phyloP scores from a whole-genome alignment of 2,888 invertebrate species.

The Agrochola lota region DNA sequence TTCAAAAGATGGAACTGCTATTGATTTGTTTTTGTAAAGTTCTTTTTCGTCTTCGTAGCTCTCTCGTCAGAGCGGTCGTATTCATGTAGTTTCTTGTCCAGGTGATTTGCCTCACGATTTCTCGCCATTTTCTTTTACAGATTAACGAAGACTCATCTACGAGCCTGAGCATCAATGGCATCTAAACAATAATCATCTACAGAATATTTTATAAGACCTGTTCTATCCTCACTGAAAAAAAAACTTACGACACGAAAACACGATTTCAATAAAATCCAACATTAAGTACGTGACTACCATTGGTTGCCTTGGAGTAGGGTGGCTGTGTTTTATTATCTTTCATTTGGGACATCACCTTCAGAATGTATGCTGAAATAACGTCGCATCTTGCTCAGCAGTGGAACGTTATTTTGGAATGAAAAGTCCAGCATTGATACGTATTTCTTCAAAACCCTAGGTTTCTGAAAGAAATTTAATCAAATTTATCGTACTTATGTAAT shows the following conservation, averaged over 20 bases:
- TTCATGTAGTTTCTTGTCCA: too few relatives aligned
- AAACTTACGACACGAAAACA: conserved; percentile 18
- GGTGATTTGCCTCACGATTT: too few relatives aligned
- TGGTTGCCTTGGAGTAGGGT: conserved; percentile 32
- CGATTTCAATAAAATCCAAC: conserved; percentile 58
- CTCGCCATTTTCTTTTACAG: not conserved
- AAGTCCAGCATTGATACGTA: not conserved
- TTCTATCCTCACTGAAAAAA: not conserved
- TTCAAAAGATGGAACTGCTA: not conserved
- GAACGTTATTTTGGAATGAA: not conserved
- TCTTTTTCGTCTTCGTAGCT: too few relatives aligned
- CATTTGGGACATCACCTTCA: conserved; percentile 1
- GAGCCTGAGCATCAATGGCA: not conserved
- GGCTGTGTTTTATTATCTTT: not conserved
- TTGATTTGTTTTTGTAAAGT: too few relatives aligned
- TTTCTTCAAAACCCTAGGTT: not conserved
- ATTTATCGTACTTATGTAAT: not conserved
- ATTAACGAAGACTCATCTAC: not conserved
- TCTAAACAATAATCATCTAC: not conserved
- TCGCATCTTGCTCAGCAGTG: not conserved
- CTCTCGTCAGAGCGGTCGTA: too few relatives aligned
- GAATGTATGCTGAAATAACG: not conserved
- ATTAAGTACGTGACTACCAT: conserved; percentile 58
- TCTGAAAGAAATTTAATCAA: not conserved
- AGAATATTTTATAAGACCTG: not conserved